Evolutionary conservation across 1,140 invertebrate genomes (phyloP), one percentile per base, ranked within the genome.

Genomic region (Metaphire vulgaris): DNA sequence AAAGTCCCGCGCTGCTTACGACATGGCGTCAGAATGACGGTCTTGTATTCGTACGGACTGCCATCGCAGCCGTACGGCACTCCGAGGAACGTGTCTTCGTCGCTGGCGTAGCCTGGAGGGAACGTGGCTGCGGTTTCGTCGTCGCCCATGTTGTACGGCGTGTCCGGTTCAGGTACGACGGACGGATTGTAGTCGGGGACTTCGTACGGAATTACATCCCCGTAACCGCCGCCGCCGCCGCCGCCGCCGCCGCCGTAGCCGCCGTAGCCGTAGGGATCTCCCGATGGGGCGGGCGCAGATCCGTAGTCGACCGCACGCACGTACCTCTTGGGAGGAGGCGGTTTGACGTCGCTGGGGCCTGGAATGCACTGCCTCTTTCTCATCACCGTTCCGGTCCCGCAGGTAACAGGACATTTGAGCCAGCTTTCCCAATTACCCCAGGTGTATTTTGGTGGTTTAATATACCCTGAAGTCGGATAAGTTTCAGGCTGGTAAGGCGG

Each of bases 381-480:
- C 32, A 26, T 41, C 15, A 31, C 29, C 26, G 32, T 26, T 21
- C 28, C 81, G 64, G 82, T 78, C 74, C 83, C 84, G 80, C 84
- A 86, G 15, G 82, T 82, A 30, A 83, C 81, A n/a, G 79, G 82
- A 73, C 85, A 85, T 1, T 78, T 72, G 21, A 80, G 78, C 84
- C 85, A 86, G 14, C 74, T 82, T 91, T 89, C 6, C 89, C 89
- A 56, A 86, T 81, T 21, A 86, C 84, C 32, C 91, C 92, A 79
- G 41, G 41, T 12, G 41, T 56, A 56, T 56, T 21, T 56, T n/a
- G n/a, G n/a, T n/a, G n/a, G n/a, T n/a, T n/a, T n/a, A n/a, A n/a
- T n/a, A n/a, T n/a, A n/a, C n/a, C n/a, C n/a, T n/a, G n/a, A n/a
- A n/a, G n/a, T n/a, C n/a, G n/a, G n/a, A n/a, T n/a, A n/a, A n/a